Base-by-base conservation (phyloP, 2,888 invertebrate genomes). In the Invenusta paracnida region DNA sequence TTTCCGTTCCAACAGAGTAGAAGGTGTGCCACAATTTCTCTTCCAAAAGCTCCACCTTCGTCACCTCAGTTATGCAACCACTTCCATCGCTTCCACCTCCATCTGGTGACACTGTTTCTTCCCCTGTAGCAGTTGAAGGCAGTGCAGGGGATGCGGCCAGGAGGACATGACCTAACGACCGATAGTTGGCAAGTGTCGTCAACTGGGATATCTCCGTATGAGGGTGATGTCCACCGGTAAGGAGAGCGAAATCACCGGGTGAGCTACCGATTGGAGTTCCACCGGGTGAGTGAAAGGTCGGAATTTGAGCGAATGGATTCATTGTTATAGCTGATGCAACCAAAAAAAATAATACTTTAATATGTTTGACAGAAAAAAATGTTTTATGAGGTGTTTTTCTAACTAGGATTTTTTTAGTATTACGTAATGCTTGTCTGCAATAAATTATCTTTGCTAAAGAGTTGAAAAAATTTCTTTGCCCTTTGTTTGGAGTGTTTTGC, bases 21-120 rank as follows among this genome's bases (percentile, higher is more conserved):
- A 98, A 98, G 93, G 96, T 96, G 93, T 97, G 97, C 98, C 98
- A 98, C 89, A 98, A 94, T 91, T 98, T 97, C 92, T 97, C 96
- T 90, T 96, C 96, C 92, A 98, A 98, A 88, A 98, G 94, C 88
- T 97, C 98, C 91, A 98, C 98, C 93, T 98, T 97, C 87, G 98
- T 98, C 92, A 98, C 97, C 92, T 98, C 98, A 48, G 11, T 11
- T 11, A 48, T 17, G 17, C 17, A 11, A 17, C 11, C 11, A 17
- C 11, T 11, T 11, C 48, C 48, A 11, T 11, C 17, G 11, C 11
- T 11, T 11, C 48, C 5, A 17, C 17, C 48, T 48, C 17, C 48
- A 48, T 48, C 48, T 48, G 5, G 5, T 17, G 48, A 11, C 11
- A 5, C 11, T 5, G 48, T 11, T 11, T 17, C 48, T 11, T 48